phyloP scores from a whole-genome alignment of 2,888 invertebrate genomes.

The Diplazon laetatorius region DNA sequence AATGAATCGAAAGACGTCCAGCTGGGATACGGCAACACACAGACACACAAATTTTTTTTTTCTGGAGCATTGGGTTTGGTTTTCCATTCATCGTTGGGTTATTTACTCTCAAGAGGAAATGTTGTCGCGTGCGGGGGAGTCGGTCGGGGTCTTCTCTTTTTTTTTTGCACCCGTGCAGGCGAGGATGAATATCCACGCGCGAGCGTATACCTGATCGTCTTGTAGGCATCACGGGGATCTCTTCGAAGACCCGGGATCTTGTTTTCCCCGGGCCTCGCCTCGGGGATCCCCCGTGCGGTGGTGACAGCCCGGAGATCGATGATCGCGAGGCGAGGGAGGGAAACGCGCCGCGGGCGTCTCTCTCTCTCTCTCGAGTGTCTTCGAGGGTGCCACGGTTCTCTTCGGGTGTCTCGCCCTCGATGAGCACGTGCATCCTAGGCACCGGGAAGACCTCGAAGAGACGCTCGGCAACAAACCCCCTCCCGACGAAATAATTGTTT shows the following conservation, averaged over 20 bases:
- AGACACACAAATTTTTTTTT: slow-evolving; percentile 34
- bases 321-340: slow-evolving; percentile 42
- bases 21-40: slow-evolving; percentile 27
- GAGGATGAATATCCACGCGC: slow-evolving; percentile 9
- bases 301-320: slow-evolving; percentile 66
- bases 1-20: background rate
- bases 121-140: slow-evolving; percentile 64
- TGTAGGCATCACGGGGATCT: slow-evolving; percentile 38
- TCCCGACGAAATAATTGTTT: slow-evolving; percentile 54
- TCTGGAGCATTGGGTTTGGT: slow-evolving; percentile 14
- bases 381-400: slow-evolving; percentile 41
- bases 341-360: slow-evolving; percentile 22
- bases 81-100: slow-evolving; percentile 38
- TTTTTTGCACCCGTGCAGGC: slow-evolving; percentile 15
- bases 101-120: slow-evolving; percentile 54
- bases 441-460: background rate
- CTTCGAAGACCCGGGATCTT: slow-evolving; percentile 44
- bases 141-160: slow-evolving; percentile 36
- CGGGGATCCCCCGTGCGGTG: slow-evolving; percentile 56
- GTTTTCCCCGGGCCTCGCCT: slow-evolving; percentile 31
- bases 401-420: slow-evolving; percentile 17
- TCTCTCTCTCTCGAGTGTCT: slow-evolving; percentile 1
- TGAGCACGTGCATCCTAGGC: slow-evolving; percentile 12
- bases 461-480: slow-evolving; percentile 11
- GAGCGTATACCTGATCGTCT: slow-evolving; percentile 31